phyloP scores from a whole-genome alignment of 1,140 invertebrate genomes.

The Calosoma granatense region DNA sequence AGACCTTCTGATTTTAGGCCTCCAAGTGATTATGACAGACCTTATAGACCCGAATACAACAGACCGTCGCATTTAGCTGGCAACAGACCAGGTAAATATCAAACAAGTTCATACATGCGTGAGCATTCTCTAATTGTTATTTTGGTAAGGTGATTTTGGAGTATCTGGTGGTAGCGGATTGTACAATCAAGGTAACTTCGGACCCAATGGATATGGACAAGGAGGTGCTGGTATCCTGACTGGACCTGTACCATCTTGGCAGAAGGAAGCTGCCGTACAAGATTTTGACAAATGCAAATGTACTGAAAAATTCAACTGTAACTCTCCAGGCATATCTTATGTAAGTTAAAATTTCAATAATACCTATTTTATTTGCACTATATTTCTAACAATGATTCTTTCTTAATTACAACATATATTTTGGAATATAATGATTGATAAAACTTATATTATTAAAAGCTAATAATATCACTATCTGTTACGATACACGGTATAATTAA shows the following conservation, averaged over 20 bases:
- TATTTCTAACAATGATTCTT: not conserved
- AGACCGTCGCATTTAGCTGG: not conserved
- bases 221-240: constrained; percentile 26
- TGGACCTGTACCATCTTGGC: constrained; percentile 36
- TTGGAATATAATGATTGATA: not conserved
- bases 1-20: not conserved
- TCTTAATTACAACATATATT: not conserved
- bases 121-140: not conserved
- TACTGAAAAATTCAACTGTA: constrained; percentile 45
- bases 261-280: constrained; percentile 32
- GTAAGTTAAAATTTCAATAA: constrained; percentile 34
- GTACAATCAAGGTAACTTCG: not conserved
- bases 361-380: not conserved
- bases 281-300: constrained; percentile 43
- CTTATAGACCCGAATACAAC: not conserved
- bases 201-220: not conserved
- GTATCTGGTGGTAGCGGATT: not conserved
- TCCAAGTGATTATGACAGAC: constrained; percentile 13
- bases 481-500: not conserved
- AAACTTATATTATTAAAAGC: not conserved
- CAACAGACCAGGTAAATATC: not conserved
- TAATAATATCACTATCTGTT: constrained; percentile 10
- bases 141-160: not conserved
- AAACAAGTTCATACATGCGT: not conserved
- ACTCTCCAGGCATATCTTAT: constrained; percentile 40